Conservation (phyloP, 2,888 invertebrate species). For the Hylaea fasciaria region DNA sequence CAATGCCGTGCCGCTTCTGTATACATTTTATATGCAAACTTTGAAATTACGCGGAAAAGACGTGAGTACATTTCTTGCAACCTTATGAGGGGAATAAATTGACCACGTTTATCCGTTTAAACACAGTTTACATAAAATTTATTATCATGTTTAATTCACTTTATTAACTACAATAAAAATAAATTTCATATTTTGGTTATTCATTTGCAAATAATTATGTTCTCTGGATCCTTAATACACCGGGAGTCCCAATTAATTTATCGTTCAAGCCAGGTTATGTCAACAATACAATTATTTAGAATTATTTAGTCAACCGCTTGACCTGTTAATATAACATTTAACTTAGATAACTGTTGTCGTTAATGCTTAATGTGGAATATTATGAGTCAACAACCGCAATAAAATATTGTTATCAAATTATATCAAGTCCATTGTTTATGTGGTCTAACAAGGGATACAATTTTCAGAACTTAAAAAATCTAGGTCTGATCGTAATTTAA, state of each 20-base stretch:
- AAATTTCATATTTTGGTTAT: too few species aligned
- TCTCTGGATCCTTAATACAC: too few species aligned
- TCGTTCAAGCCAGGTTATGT: too few species aligned
- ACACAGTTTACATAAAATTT: not conserved
- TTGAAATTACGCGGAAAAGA: slow-evolving; percentile 34
- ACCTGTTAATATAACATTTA: not conserved
- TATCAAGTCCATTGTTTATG: not conserved
- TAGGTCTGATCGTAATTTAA: too few species aligned
- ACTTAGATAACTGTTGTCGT: slow-evolving; percentile 2
- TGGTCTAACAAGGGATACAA: not conserved
- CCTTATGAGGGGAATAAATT: slow-evolving; percentile 29
- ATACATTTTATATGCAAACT: slow-evolving; percentile 18
- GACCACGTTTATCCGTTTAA: slow-evolving; percentile 10
- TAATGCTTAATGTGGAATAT: not conserved
- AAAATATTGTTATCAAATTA: not conserved
- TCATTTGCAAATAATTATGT: too few species aligned
- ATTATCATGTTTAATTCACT: not conserved
- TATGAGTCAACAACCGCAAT: not conserved
- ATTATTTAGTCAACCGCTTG: not conserved
- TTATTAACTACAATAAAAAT: too few species aligned
- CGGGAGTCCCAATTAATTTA: too few species aligned
- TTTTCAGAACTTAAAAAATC: not conserved
- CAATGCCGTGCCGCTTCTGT: slow-evolving; percentile 14
- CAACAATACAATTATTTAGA: not conserved
- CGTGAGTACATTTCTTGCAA: slow-evolving; percentile 29